Percentiles rank a stretch among this genome's conserved stretches.
These are phyloP conservation scores for Tenthredo mesomela DNA, from an alignment of 2,888 invertebrate species.

Conservation along the genomic window DNA sequence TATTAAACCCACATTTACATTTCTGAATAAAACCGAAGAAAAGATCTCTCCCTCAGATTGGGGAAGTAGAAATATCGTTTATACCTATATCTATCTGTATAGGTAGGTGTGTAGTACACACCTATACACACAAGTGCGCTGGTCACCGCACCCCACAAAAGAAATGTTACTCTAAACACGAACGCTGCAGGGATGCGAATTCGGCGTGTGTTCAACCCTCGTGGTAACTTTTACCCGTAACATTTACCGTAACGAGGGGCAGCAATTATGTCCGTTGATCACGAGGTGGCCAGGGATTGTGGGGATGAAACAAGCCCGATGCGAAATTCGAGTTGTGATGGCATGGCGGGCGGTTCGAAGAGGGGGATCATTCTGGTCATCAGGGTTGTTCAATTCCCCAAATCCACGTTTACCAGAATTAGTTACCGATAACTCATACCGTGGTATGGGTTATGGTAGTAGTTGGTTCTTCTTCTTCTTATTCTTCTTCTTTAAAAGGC, in stretches of 20 bases:
- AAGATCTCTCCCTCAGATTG: neutral
- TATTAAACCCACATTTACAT: neutral
- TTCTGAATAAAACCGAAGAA: constrained; percentile 10
- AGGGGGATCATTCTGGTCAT: neutral
- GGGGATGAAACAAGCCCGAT: constrained; percentile 8
- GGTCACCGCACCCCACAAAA: too few relatives aligned
- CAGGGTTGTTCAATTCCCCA: neutral
- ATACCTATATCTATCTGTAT: neutral
- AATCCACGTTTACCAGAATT: neutral
- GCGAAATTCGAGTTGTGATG: constrained; percentile 1
- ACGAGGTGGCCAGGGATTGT: constrained; percentile 11
- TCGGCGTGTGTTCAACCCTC: neutral
- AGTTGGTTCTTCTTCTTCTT: neutral
- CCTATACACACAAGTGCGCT: too few relatives aligned
- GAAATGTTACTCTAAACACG: neutral
- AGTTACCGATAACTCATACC: neutral
- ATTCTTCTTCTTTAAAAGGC: neutral
- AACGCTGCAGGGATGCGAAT: neutral
- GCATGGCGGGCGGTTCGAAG: neutral
- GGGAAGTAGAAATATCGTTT: neutral
- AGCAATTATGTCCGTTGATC: constrained; percentile 39
- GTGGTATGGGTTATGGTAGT: neutral
- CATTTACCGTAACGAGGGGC: constrained; percentile 41
- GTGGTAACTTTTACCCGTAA: constrained; percentile 24
- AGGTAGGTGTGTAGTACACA: neutral